A percentile compares a stretch with the other conserved stretches of the same genome.
These are phyloP conservation scores for Leptestheria dahalacensis DNA, from an alignment of 1,140 invertebrate genomes.

Conservation along the genomic window DNA sequence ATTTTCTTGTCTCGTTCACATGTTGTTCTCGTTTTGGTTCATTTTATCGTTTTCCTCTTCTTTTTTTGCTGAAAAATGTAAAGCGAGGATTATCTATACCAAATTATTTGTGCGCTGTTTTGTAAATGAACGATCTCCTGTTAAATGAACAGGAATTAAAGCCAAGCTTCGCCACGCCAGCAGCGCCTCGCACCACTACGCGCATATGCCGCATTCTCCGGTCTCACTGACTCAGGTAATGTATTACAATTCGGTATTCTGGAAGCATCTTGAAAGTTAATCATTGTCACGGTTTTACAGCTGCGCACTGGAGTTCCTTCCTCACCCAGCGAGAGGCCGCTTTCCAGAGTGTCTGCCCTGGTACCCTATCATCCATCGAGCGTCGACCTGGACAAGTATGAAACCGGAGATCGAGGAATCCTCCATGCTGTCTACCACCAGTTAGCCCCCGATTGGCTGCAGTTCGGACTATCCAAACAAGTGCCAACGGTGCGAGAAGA, in stretches of 20 bases:
- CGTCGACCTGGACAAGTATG: conserved; percentile 16
- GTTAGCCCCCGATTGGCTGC: conserved; percentile 39
- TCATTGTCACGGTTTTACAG: neutral
- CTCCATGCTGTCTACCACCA: conserved; percentile 36
- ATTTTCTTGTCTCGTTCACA: too few relatives aligned
- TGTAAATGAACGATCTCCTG: neutral
- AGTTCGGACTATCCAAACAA: conserved; percentile 38
- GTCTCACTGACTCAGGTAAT: neutral
- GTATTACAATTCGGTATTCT: too few relatives aligned
- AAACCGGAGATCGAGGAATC: conserved; percentile 31
- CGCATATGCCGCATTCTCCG: neutral
- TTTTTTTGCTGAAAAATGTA: neutral
- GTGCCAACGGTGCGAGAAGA: conserved; percentile 33
- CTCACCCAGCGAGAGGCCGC: conserved; percentile 3
- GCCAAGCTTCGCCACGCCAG: neutral
- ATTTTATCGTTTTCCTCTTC: too few relatives aligned
- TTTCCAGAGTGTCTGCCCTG: neutral
- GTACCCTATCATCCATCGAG: neutral
- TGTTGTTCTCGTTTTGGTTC: too few relatives aligned
- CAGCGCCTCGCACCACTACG: neutral
- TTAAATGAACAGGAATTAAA: neutral
- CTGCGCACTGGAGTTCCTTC: neutral
- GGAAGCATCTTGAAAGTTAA: too few relatives aligned
- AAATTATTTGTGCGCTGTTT: neutral
- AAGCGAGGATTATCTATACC: neutral